These are phyloP conservation scores for Anastatus disparis DNA, from an alignment of 1,140 invertebrate species.

Conservation along the genomic window DNA sequence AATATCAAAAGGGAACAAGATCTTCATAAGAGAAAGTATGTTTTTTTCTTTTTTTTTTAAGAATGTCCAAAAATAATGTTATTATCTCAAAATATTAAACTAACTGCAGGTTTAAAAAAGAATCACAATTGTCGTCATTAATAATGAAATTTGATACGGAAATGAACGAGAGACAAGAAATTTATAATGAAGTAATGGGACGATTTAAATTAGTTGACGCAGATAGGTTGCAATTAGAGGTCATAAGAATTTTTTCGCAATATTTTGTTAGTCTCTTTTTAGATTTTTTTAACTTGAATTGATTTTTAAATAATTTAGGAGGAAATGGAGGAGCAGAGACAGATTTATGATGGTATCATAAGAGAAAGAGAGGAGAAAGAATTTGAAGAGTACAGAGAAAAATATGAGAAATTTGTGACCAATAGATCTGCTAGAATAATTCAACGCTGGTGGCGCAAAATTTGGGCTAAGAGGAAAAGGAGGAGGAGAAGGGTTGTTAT, in stretches of 20 bases:
- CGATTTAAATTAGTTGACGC: constrained; percentile 39
- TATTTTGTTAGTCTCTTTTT: background rate
- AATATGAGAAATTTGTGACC: constrained; percentile 36
- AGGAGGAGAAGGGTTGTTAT: constrained; percentile 36
- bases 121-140: constrained; percentile 46
- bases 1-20: constrained; percentile 42
- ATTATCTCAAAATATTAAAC: background rate
- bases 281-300: too few relatives aligned
- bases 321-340: constrained; percentile 43
- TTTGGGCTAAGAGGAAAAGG: constrained; percentile 21
- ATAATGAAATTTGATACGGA: constrained; percentile 52
- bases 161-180: constrained; percentile 43
- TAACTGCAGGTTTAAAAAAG: constrained; percentile 47
- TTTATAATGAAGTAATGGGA: constrained; percentile 39
- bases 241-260: constrained; percentile 17
- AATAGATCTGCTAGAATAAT: constrained; percentile 48
- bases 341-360: constrained; percentile 39
- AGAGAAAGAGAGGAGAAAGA: constrained; percentile 31
- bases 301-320: constrained; percentile 29
- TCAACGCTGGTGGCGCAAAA: constrained; percentile 51
- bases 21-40: constrained; percentile 45
- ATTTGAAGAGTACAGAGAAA: constrained; percentile 25
- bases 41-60: too few relatives aligned
- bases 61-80: background rate
- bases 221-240: constrained; percentile 20